Evolutionary conservation across 2,113 vertebrate species (phyloP).

Genomic region (Bagarius yarrelli): DNA sequence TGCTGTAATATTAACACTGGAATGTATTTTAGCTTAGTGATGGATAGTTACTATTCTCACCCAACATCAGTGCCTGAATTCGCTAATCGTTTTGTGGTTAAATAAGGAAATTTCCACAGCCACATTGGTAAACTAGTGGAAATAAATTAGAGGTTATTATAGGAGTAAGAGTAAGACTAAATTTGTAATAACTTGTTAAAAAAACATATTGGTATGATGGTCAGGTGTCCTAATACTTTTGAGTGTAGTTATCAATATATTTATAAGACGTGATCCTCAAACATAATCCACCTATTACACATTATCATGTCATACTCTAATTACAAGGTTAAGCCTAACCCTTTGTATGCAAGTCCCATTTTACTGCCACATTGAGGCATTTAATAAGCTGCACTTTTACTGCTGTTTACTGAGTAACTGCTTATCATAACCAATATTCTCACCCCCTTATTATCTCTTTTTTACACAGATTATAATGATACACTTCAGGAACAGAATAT

Average conservation of each 20-base stretch:
- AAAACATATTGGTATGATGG: too few relatives aligned
- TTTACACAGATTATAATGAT: constrained; percentile 77
- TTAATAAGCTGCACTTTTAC: not conserved
- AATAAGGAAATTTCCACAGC: too few relatives aligned
- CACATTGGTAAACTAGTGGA: too few relatives aligned
- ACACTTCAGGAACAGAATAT: constrained; percentile 78
- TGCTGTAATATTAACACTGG: not conserved
- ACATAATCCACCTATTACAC: not conserved
- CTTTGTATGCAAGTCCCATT: not conserved
- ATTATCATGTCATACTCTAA: not conserved
- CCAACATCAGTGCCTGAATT: too few relatives aligned
- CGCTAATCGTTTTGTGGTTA: too few relatives aligned
- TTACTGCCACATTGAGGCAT: constrained; percentile 12
- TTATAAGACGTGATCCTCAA: constrained; percentile 1
- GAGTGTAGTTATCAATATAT: not conserved
- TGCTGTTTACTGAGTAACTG: constrained; percentile 6
- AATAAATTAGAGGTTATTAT: too few relatives aligned
- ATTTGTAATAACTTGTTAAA: too few relatives aligned
- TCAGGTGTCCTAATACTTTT: too few relatives aligned
- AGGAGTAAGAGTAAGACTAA: too few relatives aligned
- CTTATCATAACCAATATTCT: not conserved
- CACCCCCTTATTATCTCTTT: constrained; percentile 2
- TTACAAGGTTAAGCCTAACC: not conserved
- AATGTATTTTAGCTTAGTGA: not conserved
- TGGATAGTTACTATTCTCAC: not conserved